These are phyloP conservation scores for Dasypolia templi DNA, from an alignment of 2,888 invertebrate species.

Conservation along the genomic window DNA sequence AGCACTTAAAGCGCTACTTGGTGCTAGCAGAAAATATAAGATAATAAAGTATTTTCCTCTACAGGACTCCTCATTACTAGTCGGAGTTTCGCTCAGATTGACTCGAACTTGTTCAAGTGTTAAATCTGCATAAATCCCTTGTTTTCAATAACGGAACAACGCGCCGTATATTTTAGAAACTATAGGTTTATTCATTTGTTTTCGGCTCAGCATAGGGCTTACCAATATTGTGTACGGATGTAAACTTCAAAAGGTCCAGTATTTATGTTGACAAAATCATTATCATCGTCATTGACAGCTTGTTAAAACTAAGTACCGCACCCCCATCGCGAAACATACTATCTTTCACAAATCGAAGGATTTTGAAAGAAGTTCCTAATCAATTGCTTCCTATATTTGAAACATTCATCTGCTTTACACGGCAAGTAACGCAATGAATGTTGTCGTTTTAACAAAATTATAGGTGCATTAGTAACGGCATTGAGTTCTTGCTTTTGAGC, in stretches of 20 bases:
- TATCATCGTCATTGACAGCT: neutral
- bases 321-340: too few species aligned
- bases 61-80: neutral
- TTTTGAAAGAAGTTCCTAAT: too few species aligned
- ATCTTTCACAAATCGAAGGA: too few species aligned
- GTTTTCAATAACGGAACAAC: constrained; percentile 8
- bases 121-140: constrained; percentile 31
- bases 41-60: constrained; percentile 11
- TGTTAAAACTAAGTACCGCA: neutral
- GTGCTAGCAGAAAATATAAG: too few species aligned
- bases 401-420: too few species aligned
- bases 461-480: too few species aligned
- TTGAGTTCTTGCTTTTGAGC: neutral
- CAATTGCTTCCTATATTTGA: too few species aligned
- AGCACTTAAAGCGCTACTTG: constrained; percentile 25
- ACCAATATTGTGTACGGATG: neutral
- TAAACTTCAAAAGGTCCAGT: neutral
- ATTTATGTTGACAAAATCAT: neutral
- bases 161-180: neutral
- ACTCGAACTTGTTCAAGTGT: neutral
- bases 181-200: constrained; percentile 3
- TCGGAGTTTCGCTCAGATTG: neutral
- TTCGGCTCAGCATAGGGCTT: neutral
- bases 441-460: too few species aligned
- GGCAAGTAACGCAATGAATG: too few species aligned